Conservation (phyloP, 2,113 vertebrate genomes). For the Australoheros scitulus region DNA sequence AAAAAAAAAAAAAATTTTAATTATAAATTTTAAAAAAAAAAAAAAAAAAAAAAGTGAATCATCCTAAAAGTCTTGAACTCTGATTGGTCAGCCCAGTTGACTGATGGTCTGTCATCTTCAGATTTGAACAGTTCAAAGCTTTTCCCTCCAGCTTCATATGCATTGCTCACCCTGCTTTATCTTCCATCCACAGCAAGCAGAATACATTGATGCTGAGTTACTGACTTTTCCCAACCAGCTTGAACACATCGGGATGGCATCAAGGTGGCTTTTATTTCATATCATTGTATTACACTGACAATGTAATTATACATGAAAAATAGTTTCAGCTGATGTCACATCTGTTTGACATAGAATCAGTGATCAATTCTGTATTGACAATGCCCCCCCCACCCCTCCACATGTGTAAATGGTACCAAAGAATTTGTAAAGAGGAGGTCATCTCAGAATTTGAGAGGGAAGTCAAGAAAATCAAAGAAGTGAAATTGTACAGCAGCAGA, state of each 20-base stretch:
- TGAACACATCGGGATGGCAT: constrained; percentile 71
- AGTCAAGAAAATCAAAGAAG: constrained; percentile 71
- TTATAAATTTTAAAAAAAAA: no score
- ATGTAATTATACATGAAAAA: not conserved
- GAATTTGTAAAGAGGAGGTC: constrained; percentile 79
- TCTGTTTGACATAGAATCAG: not conserved
- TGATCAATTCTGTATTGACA: not conserved
- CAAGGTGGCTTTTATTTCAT: constrained; percentile 60
- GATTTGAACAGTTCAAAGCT: not conserved
- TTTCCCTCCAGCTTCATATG: not conserved
- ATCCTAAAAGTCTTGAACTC: not conserved
- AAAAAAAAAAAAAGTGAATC: no score
- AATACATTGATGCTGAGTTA: constrained; percentile 72
- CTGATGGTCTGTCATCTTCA: not conserved
- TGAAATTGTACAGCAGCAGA: constrained; percentile 62
- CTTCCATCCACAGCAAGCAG: constrained; percentile 72
- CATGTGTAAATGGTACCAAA: constrained; percentile 25
- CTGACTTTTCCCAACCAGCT: constrained; percentile 77
- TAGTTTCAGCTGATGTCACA: not conserved
- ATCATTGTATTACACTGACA: not conserved
- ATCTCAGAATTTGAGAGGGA: constrained; percentile 74
- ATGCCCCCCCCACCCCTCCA: rapidly evolving
- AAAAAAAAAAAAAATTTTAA: no score
- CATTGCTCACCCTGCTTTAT: not conserved
- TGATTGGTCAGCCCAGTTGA: not conserved